These are phyloP conservation scores for Corvus moneduloides DNA, from an alignment of 2,113 vertebrate genomes.

Conservation along the genomic window DNA sequence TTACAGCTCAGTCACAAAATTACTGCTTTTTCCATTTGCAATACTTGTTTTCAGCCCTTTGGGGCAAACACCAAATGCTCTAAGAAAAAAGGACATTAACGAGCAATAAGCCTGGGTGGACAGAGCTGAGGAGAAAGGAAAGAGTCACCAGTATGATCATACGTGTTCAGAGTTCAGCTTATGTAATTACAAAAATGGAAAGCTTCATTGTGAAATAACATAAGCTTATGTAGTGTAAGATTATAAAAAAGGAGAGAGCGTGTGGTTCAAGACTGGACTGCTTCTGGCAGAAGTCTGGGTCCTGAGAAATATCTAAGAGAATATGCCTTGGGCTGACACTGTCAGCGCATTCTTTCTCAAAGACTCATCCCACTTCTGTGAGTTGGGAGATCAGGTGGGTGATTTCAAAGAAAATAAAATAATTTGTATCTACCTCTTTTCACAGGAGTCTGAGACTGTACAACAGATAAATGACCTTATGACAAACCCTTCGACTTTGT, in stretches of 20 bases:
- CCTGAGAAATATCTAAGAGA: neutral
- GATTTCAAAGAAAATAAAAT: neutral
- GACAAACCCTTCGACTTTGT: neutral
- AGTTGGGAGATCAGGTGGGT: neutral
- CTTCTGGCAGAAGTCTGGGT: neutral
- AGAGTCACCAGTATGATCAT: neutral
- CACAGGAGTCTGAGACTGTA: neutral
- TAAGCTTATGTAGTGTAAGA: neutral
- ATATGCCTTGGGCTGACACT: neutral
- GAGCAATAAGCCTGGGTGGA: neutral
- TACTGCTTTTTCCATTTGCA: neutral
- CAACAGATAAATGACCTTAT: neutral
- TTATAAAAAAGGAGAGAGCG: neutral
- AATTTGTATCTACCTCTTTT: neutral
- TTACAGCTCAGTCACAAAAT: neutral
- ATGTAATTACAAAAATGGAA: neutral
- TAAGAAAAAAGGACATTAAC: neutral
- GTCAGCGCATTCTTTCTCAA: neutral
- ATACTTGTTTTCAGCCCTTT: neutral
- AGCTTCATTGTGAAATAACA: neutral
- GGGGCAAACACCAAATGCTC: neutral
- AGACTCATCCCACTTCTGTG: neutral
- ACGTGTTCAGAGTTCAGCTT: neutral
- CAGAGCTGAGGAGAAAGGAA: neutral
- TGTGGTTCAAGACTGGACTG: neutral